These are phyloP conservation scores for Gallinago paraguaiae DNA, from an alignment of 2,113 vertebrate species.

Conservation along the genomic window DNA sequence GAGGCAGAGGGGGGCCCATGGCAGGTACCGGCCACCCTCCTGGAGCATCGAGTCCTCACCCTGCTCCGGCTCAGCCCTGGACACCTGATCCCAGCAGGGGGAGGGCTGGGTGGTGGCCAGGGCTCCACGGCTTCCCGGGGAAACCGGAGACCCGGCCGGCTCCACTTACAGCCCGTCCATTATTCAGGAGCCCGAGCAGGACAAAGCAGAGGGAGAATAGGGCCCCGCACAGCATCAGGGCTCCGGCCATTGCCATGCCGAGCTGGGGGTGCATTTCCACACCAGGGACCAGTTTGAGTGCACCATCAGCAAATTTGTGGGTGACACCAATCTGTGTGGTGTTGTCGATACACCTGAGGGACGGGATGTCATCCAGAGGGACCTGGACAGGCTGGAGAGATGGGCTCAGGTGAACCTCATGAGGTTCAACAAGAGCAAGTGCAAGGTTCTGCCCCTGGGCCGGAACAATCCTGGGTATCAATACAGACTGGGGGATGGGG, in stretches of 20 bases:
- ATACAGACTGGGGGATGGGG: too few relatives aligned
- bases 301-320: too few relatives aligned
- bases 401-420: too few relatives aligned
- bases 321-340: too few relatives aligned
- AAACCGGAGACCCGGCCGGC: not conserved
- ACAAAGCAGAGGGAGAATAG: not conserved
- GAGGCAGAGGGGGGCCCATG: accelerated
- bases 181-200: not conserved
- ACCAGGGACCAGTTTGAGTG: not conserved
- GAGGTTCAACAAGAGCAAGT: too few relatives aligned
- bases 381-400: too few relatives aligned
- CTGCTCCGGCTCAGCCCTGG: not conserved
- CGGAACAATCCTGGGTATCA: too few relatives aligned
- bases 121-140: not conserved
- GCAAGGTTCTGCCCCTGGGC: too few relatives aligned
- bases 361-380: too few relatives aligned
- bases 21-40: not conserved
- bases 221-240: not conserved
- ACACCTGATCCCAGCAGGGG: not conserved
- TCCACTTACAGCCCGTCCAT: conserved; percentile 9
- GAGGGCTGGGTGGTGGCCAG: not conserved
- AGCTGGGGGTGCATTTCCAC: not conserved
- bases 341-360: too few relatives aligned
- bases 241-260: accelerated
- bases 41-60: not conserved